Conservation (phyloP, 2,113 vertebrate species). For the Poecilia latipinna region DNA sequence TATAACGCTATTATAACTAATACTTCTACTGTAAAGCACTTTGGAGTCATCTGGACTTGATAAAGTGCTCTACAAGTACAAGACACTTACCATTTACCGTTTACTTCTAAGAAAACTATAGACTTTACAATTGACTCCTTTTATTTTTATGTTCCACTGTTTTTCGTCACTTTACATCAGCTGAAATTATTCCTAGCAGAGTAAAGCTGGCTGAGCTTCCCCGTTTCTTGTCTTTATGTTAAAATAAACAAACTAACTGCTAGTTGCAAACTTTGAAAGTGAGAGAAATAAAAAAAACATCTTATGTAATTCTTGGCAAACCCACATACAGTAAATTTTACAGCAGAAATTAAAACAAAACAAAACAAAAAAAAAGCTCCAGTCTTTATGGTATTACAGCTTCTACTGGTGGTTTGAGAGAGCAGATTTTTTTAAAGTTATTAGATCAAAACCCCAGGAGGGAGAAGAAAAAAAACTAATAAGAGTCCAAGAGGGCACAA, state of each 20-base stretch:
- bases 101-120: background rate
- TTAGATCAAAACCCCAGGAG: conserved; percentile 12
- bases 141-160: background rate
- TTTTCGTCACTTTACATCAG: background rate
- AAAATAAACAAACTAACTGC: background rate
- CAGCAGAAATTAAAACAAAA: no score
- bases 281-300: background rate
- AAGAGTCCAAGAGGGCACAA: background rate
- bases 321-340: background rate
- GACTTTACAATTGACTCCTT: background rate
- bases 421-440: conserved; percentile 28
- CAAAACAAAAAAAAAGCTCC: background rate
- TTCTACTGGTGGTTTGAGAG: conserved; percentile 23
- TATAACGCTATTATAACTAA: no score
- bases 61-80: no score
- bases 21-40: no score
- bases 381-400: conserved; percentile 17
- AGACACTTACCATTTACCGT: no score
- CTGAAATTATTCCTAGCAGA: background rate
- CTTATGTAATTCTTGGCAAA: background rate
- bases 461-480: background rate
- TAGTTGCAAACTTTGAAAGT: background rate
- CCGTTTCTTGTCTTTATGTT: background rate
- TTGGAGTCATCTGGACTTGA: no score
- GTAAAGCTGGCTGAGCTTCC: background rate